Base-by-base conservation (phyloP, 2,113 vertebrate genomes). In the Himantopus leucocephalus region DNA sequence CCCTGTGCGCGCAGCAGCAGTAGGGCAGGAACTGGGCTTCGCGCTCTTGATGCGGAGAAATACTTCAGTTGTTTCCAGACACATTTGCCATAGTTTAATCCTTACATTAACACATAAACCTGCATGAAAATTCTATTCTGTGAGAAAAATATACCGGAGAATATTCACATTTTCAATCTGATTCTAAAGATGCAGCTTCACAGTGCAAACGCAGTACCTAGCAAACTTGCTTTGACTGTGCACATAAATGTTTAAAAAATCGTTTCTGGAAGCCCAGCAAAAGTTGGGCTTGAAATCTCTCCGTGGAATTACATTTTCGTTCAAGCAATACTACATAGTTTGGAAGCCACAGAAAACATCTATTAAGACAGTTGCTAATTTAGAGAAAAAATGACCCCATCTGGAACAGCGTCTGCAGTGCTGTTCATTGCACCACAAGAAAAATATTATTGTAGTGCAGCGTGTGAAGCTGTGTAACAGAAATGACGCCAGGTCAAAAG, bases 291-390 rank as follows among this genome's bases (percentile, higher is more conserved):
- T 73, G 82, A 95, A 94, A 62, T 34, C 72, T 89, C 91, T 78
- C 89, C 10, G n/a, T 58, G 78, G 82, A 86, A 92, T 94, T 80
- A 80, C 45, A 77, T 80, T 96, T 91, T 92, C 0, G 2, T 73
- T 95, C 93, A 89, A 91, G 60, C 72, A 94, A 63, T 37, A 91
- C 56, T 50, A 82, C 80, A 80, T 8, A 70, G 76, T 71, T 86
- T 86, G 72, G 89, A 94, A 96, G 80, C 80, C 64, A 83, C 32
- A 47, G 76, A 93, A 94, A 94, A 88, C 55, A 90, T 85, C 89
- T 92, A 92, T 86, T 95, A 96, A 96, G 76, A 75, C 85, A 91
- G 88, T 63, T 89, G 89, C n/a, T 96, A 94, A 96, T 88, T 94
- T 88, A 85, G 85, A 94, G 79, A 72, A 95, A 93, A 92, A 86